Conservation (phyloP, 2,797 vertebrate genomes). For the Xenentodon cancila region DNA sequence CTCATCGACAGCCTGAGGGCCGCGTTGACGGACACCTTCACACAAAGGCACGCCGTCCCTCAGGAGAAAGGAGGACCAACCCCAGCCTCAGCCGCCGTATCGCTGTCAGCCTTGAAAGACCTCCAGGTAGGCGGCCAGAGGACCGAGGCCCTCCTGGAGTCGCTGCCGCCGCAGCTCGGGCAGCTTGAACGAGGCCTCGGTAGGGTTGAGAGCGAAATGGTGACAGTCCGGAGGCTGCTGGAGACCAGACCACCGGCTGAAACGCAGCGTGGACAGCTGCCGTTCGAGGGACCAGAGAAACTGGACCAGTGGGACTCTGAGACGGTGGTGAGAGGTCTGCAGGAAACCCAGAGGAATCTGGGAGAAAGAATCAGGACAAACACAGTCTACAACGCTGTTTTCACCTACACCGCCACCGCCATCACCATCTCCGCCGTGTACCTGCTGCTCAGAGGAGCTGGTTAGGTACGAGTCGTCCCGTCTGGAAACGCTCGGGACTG, state of each 20-base stretch:
- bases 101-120: conserved; percentile 81
- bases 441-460: conserved; percentile 82
- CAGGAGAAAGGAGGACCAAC: conserved; percentile 6
- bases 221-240: conserved; percentile 71
- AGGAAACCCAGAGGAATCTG: conserved; percentile 84
- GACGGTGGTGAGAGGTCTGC: conserved; percentile 79
- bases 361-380: conserved; percentile 85
- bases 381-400: conserved; percentile 83
- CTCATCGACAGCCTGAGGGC: conserved; percentile 84
- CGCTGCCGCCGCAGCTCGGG: conserved; percentile 81
- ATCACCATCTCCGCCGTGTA: conserved; percentile 88
- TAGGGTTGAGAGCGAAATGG: conserved; percentile 76
- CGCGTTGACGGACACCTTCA: conserved; percentile 66
- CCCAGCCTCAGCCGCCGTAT: neutral
- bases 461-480: conserved; percentile 13
- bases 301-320: conserved; percentile 68
- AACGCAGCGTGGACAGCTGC: neutral
- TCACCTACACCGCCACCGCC: conserved; percentile 85
- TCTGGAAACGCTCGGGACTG: neutral
- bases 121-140: conserved; percentile 81
- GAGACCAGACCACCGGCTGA: conserved; percentile 20
- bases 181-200: conserved; percentile 81
- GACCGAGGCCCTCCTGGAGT: conserved; percentile 81
- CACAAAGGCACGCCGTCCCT: conserved; percentile 14
- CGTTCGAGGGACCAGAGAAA: conserved; percentile 13